These are phyloP conservation scores for Diglossa brunneiventris DNA, from an alignment of 2,113 vertebrate species.

Conservation along the genomic window DNA sequence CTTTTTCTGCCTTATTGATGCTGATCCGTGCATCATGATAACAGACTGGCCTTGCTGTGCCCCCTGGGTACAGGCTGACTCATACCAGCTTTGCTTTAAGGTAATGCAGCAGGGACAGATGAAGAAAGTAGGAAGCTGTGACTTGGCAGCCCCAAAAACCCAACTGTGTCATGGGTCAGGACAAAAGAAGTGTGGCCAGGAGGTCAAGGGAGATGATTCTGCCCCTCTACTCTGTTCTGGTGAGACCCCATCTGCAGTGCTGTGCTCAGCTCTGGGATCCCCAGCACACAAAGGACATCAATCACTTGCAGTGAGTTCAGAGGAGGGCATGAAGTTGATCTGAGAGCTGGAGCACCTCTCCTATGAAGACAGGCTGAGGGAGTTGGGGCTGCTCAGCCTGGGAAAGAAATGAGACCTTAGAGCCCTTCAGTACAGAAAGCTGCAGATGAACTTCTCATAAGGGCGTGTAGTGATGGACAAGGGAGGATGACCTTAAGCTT, in stretches of 20 bases:
- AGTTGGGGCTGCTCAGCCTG: neutral
- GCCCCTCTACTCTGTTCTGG: neutral
- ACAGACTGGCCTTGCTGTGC: neutral
- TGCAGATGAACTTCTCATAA: neutral
- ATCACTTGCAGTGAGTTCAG: neutral
- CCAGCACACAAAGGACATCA: neutral
- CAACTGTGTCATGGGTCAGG: neutral
- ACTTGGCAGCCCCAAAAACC: neutral
- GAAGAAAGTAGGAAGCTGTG: neutral
- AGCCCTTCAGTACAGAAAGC: neutral
- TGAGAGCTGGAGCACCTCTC: neutral
- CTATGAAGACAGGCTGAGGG: neutral
- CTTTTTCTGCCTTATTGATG: neutral
- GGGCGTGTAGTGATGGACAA: neutral
- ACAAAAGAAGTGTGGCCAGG: neutral
- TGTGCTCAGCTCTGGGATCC: neutral
- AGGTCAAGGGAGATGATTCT: neutral
- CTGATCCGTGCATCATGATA: neutral
- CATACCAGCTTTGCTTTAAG: neutral
- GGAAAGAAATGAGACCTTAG: neutral
- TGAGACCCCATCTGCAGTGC: neutral
- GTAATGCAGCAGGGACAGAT: neutral
- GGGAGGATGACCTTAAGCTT: neutral
- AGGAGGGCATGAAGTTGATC: neutral
- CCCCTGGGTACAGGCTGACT: neutral